phyloP scores from a whole-genome alignment of 2,888 invertebrate genomes.

The Leucoma salicis region DNA sequence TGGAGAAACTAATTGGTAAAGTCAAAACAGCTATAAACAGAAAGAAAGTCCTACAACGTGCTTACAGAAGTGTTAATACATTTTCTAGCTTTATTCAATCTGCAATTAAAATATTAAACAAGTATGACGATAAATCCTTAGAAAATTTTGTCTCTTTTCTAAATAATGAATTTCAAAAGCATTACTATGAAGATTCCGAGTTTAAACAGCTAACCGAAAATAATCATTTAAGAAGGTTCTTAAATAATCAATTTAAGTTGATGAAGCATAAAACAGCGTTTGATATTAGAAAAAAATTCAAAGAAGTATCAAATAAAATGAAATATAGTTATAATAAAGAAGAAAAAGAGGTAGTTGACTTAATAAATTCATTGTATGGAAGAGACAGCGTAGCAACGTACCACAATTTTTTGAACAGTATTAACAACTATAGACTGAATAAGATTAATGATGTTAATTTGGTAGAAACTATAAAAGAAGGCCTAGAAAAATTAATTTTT shows the following conservation, averaged over 20 bases:
- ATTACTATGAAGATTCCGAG: conserved; percentile 41
- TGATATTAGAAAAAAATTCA: conserved; percentile 30
- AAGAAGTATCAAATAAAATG: conserved; percentile 19
- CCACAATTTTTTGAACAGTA: conserved; percentile 28
- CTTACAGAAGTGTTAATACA: conserved; percentile 6
- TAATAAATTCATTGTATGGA: conserved; percentile 46
- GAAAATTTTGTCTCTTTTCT: conserved; percentile 35
- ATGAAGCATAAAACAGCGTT: conserved; percentile 26
- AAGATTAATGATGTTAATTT: conserved; percentile 25
- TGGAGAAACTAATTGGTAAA: conserved; percentile 38
- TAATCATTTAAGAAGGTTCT: conserved; percentile 24
- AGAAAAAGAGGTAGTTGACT: conserved; percentile 28
- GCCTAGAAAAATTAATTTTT: conserved; percentile 40
- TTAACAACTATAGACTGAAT: conserved; percentile 31
- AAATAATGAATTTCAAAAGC: conserved; percentile 43
- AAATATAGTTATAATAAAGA: conserved; percentile 16
- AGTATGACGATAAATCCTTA: conserved; percentile 44
- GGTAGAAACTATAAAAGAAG: conserved; percentile 31
- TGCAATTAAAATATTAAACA: conserved; percentile 29
- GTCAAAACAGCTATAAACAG: conserved; percentile 26
- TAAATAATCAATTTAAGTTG: conserved; percentile 32
- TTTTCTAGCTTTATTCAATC: conserved; percentile 49
- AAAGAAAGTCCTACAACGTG: neutral
- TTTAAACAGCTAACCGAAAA: conserved; percentile 41
- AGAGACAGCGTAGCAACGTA: conserved; percentile 31